Evolutionary conservation across 64 coral and sea anemone species (phyloP).

Genomic region (Anthopleura sola): DNA sequence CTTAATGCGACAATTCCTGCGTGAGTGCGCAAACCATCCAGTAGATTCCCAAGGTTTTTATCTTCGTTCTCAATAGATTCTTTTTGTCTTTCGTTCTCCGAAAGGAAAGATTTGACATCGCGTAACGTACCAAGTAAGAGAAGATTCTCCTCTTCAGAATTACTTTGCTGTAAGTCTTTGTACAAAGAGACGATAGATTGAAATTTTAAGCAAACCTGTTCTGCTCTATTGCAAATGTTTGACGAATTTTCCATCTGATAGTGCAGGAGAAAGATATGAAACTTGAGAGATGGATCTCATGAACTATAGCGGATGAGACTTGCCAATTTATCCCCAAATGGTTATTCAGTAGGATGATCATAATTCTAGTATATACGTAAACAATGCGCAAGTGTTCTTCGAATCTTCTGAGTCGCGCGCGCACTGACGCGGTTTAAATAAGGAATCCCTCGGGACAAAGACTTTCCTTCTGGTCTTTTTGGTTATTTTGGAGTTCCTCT

Average conservation of each 20-base stretch:
- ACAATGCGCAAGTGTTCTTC: too few relatives aligned
- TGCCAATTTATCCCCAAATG: too few relatives aligned
- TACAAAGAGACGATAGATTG: neutral
- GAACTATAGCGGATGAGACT: too few relatives aligned
- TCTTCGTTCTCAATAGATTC: neutral
- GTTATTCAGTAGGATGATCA: too few relatives aligned
- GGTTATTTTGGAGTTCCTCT: too few relatives aligned
- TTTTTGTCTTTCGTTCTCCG: neutral
- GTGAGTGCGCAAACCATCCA: neutral
- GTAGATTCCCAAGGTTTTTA: neutral
- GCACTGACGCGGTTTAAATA: too few relatives aligned
- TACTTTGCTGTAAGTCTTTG: neutral
- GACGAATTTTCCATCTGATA: neutral
- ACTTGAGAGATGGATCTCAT: too few relatives aligned
- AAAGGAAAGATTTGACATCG: slow-evolving; percentile 6
- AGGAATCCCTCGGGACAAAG: too few relatives aligned
- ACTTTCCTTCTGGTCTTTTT: neutral
- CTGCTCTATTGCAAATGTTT: neutral
- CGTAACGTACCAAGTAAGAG: neutral
- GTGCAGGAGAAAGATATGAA: neutral
- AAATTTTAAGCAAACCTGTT: neutral
- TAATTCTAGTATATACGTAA: too few relatives aligned
- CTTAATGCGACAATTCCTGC: neutral
- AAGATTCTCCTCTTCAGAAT: neutral
- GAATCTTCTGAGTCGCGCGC: too few relatives aligned